Evolutionary conservation across 1,140 invertebrate genomes (phyloP).

Genomic region (Bombus breviceps): DNA sequence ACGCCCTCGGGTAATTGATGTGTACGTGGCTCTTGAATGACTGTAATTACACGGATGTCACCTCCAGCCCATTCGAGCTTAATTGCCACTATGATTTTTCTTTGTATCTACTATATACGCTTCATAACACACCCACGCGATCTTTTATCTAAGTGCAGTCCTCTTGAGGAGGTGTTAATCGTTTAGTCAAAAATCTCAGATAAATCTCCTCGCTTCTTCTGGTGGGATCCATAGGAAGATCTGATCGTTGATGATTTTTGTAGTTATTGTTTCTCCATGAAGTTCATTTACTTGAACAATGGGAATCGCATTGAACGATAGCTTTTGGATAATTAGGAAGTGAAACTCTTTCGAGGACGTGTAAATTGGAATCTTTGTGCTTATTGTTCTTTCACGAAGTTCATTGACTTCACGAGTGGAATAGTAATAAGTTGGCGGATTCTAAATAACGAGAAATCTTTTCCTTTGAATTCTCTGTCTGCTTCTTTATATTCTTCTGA

Average conservation of each 20-base stretch:
- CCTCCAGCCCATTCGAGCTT: constrained; percentile 35
- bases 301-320: neutral
- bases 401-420: neutral
- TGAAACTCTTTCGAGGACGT: neutral
- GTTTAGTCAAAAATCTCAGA: neutral
- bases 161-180: neutral
- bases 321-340: neutral
- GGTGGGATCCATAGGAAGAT: neutral
- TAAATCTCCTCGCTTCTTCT: neutral
- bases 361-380: neutral
- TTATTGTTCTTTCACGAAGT: neutral
- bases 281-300: neutral
- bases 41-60: constrained; percentile 56
- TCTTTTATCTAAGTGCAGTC: neutral
- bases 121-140: constrained; percentile 1
- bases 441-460: neutral
- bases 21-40: constrained; percentile 25
- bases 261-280: neutral
- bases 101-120: neutral
- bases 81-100: constrained; percentile 59
- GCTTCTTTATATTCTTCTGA: neutral
- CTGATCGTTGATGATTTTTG: neutral
- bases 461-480: neutral
- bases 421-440: no score
- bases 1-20: constrained; percentile 56